Conservation (phyloP, 2,888 invertebrate genomes). For the Cheilosia variabilis region DNA sequence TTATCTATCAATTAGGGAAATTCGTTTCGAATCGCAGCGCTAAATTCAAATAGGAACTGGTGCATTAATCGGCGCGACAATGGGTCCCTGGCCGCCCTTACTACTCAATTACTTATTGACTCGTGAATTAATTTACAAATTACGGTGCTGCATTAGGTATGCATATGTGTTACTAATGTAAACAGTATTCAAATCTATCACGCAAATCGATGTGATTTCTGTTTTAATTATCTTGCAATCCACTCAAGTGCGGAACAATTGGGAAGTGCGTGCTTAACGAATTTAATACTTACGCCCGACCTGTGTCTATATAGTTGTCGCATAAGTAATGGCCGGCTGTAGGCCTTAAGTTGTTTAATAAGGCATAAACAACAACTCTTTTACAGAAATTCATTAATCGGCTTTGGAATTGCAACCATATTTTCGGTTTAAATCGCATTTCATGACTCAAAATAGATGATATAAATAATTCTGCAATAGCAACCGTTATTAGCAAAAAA, state of each 20-base stretch:
- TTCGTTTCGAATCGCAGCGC: conserved; percentile 18
- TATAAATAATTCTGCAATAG: not conserved
- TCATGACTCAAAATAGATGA: conserved; percentile 23
- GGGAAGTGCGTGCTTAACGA: not conserved
- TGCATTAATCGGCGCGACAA: conserved; percentile 14
- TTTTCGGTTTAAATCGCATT: conserved; percentile 14
- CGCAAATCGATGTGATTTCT: conserved; percentile 40
- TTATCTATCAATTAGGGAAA: conserved; percentile 62
- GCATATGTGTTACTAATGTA: conserved; percentile 51
- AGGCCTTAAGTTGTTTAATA: not conserved
- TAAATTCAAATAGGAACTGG: conserved; percentile 5
- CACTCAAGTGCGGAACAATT: conserved; percentile 2
- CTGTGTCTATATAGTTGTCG: too few relatives aligned
- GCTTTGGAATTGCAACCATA: not conserved
- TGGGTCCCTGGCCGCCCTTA: conserved; percentile 5
- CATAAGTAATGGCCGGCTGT: not conserved
- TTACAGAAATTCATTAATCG: not conserved
- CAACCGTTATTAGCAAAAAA: conserved; percentile 50
- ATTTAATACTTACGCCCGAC: not conserved
- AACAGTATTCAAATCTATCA: conserved; percentile 58
- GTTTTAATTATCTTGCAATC: conserved; percentile 45
- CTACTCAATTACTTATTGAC: conserved; percentile 67
- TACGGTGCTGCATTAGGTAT: conserved; percentile 50
- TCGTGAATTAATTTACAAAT: conserved; percentile 73
- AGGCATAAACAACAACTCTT: not conserved